Conservation (phyloP, 2,113 vertebrate species). For the Indri indri region DNA sequence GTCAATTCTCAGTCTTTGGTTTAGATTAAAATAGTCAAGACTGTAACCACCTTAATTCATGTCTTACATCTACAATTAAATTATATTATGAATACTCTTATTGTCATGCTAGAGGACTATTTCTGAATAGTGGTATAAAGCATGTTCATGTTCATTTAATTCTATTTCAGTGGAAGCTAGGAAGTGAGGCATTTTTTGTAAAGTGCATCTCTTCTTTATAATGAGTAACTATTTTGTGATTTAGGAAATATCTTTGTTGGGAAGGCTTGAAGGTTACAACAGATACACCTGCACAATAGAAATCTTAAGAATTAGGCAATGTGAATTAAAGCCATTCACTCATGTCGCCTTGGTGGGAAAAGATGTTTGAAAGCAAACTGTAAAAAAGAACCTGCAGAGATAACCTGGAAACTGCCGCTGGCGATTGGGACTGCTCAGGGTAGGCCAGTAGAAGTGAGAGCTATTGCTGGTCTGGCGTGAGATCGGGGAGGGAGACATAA, state of each 20-base stretch:
- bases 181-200: neutral
- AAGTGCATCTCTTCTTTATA: neutral
- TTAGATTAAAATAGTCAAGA: neutral
- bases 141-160: neutral
- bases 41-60: neutral
- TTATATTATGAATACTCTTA: neutral
- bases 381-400: neutral
- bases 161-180: neutral
- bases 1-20: neutral
- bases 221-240: neutral
- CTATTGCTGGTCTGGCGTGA: no score
- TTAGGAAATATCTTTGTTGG: neutral
- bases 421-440: no score
- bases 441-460: no score
- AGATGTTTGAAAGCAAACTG: neutral
- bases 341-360: neutral
- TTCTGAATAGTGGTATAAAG: neutral
- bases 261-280: neutral
- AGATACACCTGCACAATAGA: neutral
- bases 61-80: constrained; percentile 25
- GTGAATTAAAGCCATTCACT: neutral
- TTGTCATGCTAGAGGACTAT: neutral
- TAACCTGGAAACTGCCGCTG: no score
- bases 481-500: no score
- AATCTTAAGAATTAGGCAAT: neutral